phyloP scores from a whole-genome alignment of 2,797 vertebrate species.

The Enoplosus armatus region DNA sequence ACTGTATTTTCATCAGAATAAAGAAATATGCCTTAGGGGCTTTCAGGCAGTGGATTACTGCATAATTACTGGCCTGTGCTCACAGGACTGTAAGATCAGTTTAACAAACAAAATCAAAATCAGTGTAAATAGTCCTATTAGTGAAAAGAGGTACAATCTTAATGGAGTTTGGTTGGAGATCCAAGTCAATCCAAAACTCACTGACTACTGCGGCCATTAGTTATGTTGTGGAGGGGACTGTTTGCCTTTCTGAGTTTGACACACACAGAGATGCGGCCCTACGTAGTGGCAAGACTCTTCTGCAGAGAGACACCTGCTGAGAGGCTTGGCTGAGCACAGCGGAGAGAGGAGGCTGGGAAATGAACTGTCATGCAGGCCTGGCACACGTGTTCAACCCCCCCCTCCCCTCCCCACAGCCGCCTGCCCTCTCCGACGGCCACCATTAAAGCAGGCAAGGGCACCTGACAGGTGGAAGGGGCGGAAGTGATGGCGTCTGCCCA shows the following conservation, averaged over 20 bases:
- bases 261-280: constrained; percentile 42
- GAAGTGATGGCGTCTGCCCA: constrained; percentile 72
- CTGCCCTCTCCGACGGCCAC: constrained; percentile 41
- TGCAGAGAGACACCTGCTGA: constrained; percentile 78
- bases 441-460: constrained; percentile 76
- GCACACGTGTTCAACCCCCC: constrained; percentile 53
- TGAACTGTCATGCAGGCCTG: constrained; percentile 77
- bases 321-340: constrained; percentile 78
- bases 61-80: neutral
- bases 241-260: constrained; percentile 46
- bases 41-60: neutral
- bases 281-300: constrained; percentile 54
- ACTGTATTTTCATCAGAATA: neutral
- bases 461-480: constrained; percentile 83
- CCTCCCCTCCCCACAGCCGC: constrained; percentile 19
- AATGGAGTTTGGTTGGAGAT: neutral
- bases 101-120: constrained; percentile 6
- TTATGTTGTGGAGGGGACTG: constrained; percentile 34
- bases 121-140: neutral
- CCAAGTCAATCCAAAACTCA: constrained; percentile 9
- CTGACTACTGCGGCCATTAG: constrained; percentile 39
- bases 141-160: constrained; percentile 8
- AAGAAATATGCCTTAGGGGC: neutral
- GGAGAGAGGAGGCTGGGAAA: constrained; percentile 73
- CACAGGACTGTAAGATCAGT: neutral